These are phyloP conservation scores for Pitta sordida DNA, from an alignment of 2,113 vertebrate genomes.

Conservation along the genomic window DNA sequence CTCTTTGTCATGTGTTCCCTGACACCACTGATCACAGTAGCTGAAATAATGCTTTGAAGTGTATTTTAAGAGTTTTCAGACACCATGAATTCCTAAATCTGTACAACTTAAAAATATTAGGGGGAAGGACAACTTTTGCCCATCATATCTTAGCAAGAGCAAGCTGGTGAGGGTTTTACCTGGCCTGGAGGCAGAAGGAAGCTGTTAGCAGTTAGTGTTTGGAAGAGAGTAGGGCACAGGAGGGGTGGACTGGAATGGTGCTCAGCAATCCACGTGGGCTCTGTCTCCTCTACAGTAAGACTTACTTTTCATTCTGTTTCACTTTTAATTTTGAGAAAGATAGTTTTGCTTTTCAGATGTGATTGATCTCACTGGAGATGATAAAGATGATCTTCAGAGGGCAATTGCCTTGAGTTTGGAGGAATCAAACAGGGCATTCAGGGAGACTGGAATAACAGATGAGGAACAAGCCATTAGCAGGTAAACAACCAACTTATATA, in stretches of 20 bases:
- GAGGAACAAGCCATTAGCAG: constrained; percentile 99
- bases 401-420: constrained; percentile 98
- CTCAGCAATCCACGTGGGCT: background rate
- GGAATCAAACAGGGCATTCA: constrained; percentile 94
- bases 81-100: background rate
- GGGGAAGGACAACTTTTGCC: background rate
- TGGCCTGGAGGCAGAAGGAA: background rate
- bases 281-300: constrained; percentile 41
- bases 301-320: constrained; percentile 68
- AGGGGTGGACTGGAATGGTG: constrained; percentile 16
- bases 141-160: background rate
- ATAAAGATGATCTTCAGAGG: constrained; percentile 99
- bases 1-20: background rate
- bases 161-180: background rate
- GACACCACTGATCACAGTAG: background rate
- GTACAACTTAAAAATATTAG: background rate
- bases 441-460: constrained; percentile 98
- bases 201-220: background rate
- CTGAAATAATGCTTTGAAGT: background rate
- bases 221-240: background rate
- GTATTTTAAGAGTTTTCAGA: background rate
- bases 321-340: constrained; percentile 75
- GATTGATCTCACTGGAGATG: constrained; percentile 97
- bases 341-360: constrained; percentile 86
- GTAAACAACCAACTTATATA: constrained; percentile 73